phyloP scores from a whole-genome alignment of 2,797 vertebrate species.

The Esox masquinongy region DNA sequence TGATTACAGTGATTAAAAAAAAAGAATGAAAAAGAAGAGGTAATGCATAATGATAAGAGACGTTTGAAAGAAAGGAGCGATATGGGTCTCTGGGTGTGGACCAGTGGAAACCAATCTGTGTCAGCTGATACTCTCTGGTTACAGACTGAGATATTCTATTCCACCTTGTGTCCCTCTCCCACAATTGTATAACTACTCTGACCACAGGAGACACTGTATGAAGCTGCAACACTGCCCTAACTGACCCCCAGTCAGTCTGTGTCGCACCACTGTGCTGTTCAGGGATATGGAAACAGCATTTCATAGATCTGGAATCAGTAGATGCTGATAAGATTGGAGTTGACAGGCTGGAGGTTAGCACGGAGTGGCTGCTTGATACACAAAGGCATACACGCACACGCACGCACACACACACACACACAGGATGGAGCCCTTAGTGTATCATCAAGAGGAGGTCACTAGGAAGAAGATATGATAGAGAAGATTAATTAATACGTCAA shows the following conservation, averaged over 20 bases:
- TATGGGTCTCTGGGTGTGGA: not conserved
- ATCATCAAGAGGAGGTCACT: slow-evolving; percentile 49
- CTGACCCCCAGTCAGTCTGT: not conserved
- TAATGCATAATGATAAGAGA: slow-evolving; percentile 18
- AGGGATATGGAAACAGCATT: not conserved
- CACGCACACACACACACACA: slow-evolving; percentile 30
- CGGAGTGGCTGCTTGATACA: slow-evolving; percentile 18
- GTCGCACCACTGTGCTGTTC: not conserved
- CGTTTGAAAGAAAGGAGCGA: slow-evolving; percentile 46
- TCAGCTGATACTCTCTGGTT: slow-evolving; percentile 18
- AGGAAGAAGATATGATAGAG: slow-evolving; percentile 59
- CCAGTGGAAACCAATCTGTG: not conserved
- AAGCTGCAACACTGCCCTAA: not conserved
- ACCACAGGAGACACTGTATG: not conserved
- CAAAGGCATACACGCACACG: not conserved
- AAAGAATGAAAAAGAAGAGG: slow-evolving; percentile 1
- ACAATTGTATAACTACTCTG: slow-evolving; percentile 15
- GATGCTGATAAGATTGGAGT: slow-evolving; percentile 22
- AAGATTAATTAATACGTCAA: slow-evolving; percentile 44
- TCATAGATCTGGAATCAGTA: not conserved
- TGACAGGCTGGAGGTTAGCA: slow-evolving; percentile 45
- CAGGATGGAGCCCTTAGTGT: slow-evolving; percentile 63
- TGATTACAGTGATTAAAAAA: slow-evolving; percentile 30
- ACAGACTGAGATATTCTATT: slow-evolving; percentile 50
- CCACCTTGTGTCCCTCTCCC: slow-evolving; percentile 37